Percentiles rank a stretch among this genome's conserved stretches.
Conservation (phyloP, 2,888 invertebrate genomes). For the Lydus trimaculatus region DNA sequence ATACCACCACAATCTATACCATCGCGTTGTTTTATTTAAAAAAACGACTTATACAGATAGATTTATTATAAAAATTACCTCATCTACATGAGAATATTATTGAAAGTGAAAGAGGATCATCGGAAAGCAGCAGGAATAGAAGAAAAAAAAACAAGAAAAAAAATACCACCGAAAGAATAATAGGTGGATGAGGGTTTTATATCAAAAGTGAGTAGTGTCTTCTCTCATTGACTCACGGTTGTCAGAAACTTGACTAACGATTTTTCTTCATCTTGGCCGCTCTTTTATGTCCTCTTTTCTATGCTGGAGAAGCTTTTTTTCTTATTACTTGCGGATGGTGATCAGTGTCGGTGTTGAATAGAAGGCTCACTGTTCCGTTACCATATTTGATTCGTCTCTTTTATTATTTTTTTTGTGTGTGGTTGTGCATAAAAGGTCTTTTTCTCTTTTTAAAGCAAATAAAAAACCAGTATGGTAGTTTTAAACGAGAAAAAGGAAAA, state of each 20-base stretch:
- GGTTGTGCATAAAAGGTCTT: slow-evolving; percentile 2
- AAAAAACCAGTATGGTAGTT: neutral
- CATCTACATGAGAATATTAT: neutral
- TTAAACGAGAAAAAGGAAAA: neutral
- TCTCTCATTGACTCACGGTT: slow-evolving; percentile 18
- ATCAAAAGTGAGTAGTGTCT: neutral
- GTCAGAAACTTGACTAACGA: slow-evolving; percentile 27
- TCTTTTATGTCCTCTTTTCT: slow-evolving; percentile 25
- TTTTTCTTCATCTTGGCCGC: slow-evolving; percentile 21
- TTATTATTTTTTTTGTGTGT: too few species aligned
- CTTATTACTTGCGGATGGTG: slow-evolving; percentile 26
- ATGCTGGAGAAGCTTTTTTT: slow-evolving; percentile 23
- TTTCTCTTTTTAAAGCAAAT: neutral
- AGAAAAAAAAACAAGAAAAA: too few species aligned
- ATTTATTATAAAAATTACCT: neutral
- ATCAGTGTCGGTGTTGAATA: slow-evolving; percentile 26
- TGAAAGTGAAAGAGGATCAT: neutral
- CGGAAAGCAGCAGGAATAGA: neutral
- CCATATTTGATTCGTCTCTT: slow-evolving; percentile 21
- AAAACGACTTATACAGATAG: too few species aligned
- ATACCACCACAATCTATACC: neutral
- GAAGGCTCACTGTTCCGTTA: slow-evolving; percentile 10
- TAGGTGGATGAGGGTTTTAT: neutral
- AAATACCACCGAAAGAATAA: too few species aligned
- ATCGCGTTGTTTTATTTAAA: too few species aligned